phyloP scores from a whole-genome alignment of 2,797 vertebrate species.

The Lacerta viridis region DNA sequence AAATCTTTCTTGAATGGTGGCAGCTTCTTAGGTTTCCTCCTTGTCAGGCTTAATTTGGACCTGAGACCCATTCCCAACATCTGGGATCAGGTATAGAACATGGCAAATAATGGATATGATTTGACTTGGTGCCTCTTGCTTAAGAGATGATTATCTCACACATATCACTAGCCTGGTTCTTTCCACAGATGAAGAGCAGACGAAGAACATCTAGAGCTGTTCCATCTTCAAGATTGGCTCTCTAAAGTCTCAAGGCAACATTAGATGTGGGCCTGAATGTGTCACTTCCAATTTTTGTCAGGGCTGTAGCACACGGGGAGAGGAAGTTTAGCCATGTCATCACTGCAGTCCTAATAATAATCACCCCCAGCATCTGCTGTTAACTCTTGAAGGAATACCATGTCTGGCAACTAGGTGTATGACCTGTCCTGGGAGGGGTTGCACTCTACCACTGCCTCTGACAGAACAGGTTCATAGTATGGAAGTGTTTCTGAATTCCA shows the following conservation, averaged over 20 bases:
- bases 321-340: no score
- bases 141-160: not conserved
- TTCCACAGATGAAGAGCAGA: not conserved
- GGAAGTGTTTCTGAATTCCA: no score
- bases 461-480: no score
- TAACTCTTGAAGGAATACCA: no score
- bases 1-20: not conserved
- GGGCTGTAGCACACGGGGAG: no score
- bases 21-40: slow-evolving; percentile 3
- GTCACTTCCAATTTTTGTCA: no score
- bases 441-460: no score
- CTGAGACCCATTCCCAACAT: not conserved
- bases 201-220: not conserved
- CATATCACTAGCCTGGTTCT: not conserved
- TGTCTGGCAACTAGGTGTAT: no score
- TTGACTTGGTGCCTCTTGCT: not conserved
- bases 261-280: no score
- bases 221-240: not conserved
- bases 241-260: not conserved
- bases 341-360: no score
- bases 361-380: no score
- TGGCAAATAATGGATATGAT: not conserved
- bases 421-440: no score
- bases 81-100: not conserved
- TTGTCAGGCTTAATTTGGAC: not conserved